Percentiles rank a stretch among this genome's conserved stretches.
Evolutionary conservation across 2,113 vertebrate genomes (phyloP).

Genomic region (Microcebus griseorufus): DNA sequence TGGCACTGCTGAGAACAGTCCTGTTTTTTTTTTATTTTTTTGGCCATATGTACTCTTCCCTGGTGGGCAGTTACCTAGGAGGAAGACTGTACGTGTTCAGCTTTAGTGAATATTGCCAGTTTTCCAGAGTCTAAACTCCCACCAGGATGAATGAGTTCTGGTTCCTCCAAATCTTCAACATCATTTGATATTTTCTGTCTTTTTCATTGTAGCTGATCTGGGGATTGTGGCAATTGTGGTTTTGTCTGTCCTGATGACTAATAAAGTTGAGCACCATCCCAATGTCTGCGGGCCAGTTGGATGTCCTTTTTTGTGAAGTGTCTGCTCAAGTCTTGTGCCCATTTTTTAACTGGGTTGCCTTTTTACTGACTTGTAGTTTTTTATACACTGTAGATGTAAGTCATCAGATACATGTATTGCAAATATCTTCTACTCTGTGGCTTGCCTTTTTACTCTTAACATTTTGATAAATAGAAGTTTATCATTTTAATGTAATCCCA

Average conservation of each 20-base stretch:
- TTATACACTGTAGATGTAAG: background rate
- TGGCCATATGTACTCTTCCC: background rate
- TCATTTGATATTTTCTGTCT: background rate
- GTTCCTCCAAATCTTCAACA: background rate
- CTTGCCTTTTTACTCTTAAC: background rate
- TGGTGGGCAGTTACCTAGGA: background rate
- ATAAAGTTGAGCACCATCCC: background rate
- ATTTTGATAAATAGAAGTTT: background rate
- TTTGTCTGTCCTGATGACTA: background rate
- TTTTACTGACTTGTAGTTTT: background rate
- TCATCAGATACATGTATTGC: background rate
- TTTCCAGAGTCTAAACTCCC: background rate
- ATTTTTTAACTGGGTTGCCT: background rate
- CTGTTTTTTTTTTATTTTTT: background rate
- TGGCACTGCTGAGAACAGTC: background rate
- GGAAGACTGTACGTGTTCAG: background rate
- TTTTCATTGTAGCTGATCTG: background rate
- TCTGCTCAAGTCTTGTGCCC: background rate
- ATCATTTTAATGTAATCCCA: background rate
- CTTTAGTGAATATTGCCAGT: background rate
- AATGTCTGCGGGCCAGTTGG: background rate
- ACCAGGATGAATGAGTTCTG: fast-evolving
- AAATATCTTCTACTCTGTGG: background rate
- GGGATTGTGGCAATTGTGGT: background rate
- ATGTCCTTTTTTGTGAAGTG: background rate